Percentiles rank a stretch among this genome's conserved stretches.
These are phyloP conservation scores for Clarias magur DNA, from an alignment of 2,113 vertebrate genomes.

Conservation along the genomic window DNA sequence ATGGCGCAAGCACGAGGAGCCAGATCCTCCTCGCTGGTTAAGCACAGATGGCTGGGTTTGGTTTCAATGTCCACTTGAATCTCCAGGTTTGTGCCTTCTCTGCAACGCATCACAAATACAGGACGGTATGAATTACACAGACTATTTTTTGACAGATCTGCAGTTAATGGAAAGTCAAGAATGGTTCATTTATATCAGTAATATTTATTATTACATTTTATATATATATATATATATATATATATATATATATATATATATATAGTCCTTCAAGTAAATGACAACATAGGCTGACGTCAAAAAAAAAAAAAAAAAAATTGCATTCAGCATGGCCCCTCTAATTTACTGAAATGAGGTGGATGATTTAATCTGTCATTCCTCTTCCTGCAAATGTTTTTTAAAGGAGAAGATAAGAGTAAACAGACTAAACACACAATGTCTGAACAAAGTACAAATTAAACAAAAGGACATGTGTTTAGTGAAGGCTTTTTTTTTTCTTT, in stretches of 20 bases:
- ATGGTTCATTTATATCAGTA: background rate
- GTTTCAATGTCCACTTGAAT: conserved; percentile 99
- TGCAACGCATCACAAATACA: conserved; percentile 63
- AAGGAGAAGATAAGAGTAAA: background rate
- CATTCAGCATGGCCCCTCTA: background rate
- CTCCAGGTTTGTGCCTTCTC: conserved; percentile 97
- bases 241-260: too few relatives aligned
- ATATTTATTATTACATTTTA: too few relatives aligned
- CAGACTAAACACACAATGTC: background rate
- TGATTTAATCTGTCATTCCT: background rate
- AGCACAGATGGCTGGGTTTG: conserved; percentile 93
- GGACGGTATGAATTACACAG: background rate
- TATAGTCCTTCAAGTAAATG: background rate
- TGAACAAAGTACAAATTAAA: background rate
- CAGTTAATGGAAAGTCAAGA: background rate
- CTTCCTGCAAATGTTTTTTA: background rate
- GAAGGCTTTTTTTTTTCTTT: background rate
- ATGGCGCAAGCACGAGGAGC: conserved; percentile 73
- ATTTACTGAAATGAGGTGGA: background rate
- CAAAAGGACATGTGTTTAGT: background rate
- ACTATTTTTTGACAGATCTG: background rate
- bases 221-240: too few relatives aligned
- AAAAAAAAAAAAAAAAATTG: background rate
- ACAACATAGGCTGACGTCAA: background rate
- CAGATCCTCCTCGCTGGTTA: conserved; percentile 93